phyloP scores from a whole-genome alignment of 2,888 invertebrate genomes.

The Lithophane socia region DNA sequence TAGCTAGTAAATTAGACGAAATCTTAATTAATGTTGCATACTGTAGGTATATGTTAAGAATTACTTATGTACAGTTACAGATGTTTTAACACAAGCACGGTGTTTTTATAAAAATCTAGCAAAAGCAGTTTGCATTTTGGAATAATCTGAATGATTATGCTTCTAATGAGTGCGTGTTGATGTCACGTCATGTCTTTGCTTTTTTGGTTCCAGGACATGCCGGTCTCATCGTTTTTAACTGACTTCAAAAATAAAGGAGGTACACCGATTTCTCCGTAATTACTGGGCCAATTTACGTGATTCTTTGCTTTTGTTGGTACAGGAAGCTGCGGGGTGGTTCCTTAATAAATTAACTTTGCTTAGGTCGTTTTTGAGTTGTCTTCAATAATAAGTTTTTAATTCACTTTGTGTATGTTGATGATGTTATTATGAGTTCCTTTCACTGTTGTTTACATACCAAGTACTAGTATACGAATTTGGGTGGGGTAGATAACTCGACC shows the following conservation, averaged over 20 bases:
- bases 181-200: neutral
- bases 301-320: neutral
- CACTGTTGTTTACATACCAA: neutral
- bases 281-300: neutral
- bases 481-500: neutral
- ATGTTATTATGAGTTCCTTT: neutral
- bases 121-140: neutral
- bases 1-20: neutral
- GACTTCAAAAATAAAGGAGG: neutral
- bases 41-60: too few species aligned
- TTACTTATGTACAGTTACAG: neutral
- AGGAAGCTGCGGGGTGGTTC: neutral
- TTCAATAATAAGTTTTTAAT: neutral
- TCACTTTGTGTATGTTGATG: neutral
- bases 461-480: neutral
- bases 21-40: neutral
- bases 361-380: neutral
- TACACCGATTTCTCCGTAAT: neutral
- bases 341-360: neutral
- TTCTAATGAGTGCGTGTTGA: neutral
- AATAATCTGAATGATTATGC: neutral
- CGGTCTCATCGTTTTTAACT: too few species aligned
- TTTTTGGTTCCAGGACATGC: neutral
- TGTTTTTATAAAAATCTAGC: neutral
- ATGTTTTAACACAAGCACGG: neutral